Evolutionary conservation across 2,888 invertebrate species (phyloP).

Genomic region (Oxytorus armatus): DNA sequence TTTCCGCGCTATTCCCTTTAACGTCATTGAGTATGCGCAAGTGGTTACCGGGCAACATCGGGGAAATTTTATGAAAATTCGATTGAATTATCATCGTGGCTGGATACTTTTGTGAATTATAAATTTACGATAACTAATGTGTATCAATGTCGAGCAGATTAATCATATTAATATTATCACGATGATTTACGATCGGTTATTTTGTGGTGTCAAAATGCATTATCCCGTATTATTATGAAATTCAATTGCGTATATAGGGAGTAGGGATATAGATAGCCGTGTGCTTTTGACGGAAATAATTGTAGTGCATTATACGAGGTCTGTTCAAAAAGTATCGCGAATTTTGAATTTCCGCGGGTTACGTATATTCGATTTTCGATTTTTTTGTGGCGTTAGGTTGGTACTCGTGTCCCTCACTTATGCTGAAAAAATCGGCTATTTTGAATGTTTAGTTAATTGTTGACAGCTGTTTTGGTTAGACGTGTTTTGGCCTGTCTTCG

Average conservation of each 20-base stretch:
- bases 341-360: no score
- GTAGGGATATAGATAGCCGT: background rate
- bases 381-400: no score
- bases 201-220: background rate
- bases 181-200: background rate
- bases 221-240: background rate
- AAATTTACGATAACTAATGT: background rate
- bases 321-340: no score
- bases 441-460: no score
- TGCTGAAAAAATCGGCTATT: no score
- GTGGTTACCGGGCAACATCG: background rate
- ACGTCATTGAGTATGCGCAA: background rate
- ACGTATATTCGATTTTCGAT: no score
- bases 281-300: background rate
- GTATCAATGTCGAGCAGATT: slow-evolving; percentile 12
- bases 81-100: slow-evolving; percentile 21
- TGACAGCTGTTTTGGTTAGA: no score
- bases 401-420: no score
- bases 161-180: slow-evolving; percentile 10
- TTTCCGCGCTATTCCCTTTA: background rate
- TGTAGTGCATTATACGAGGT: no score
- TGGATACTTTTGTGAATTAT: slow-evolving; percentile 22
- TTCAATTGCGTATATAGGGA: background rate
- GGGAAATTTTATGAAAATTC: background rate
- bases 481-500: no score